phyloP scores from a whole-genome alignment of 2,797 vertebrate species.

The Ciconia nigra region DNA sequence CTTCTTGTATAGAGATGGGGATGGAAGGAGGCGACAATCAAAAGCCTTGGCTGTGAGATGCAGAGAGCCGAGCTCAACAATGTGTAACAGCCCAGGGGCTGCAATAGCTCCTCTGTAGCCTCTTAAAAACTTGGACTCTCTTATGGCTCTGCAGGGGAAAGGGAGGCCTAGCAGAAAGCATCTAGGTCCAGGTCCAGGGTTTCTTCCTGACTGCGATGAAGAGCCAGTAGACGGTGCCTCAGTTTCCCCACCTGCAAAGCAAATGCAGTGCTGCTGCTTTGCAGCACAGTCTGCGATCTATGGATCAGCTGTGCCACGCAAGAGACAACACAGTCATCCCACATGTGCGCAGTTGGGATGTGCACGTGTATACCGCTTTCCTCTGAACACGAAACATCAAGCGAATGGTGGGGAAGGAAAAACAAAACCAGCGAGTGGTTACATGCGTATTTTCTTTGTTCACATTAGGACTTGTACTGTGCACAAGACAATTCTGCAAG shows the following conservation, averaged over 20 bases:
- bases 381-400: fast-evolving
- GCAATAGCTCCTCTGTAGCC: background rate
- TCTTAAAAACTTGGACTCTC: background rate
- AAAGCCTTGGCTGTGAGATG: background rate
- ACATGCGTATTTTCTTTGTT: fast-evolving
- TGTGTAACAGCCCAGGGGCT: background rate
- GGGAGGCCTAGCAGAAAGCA: background rate
- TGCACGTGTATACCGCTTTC: fast-evolving
- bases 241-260: background rate
- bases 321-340: background rate
- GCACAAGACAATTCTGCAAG: too few relatives aligned
- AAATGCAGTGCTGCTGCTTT: background rate
- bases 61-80: fast-evolving
- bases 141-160: background rate
- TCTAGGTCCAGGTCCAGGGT: background rate
- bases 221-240: background rate
- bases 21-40: background rate
- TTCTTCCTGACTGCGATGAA: background rate
- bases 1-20: background rate
- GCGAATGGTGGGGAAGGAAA: background rate
- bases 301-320: fast-evolving
- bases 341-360: fast-evolving
- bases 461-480: too few relatives aligned
- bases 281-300: background rate
- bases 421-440: fast-evolving